Percentiles rank a stretch among this genome's conserved stretches.
Conservation (phyloP, 2,888 invertebrate species). For the Agriopis leucophaearia region DNA sequence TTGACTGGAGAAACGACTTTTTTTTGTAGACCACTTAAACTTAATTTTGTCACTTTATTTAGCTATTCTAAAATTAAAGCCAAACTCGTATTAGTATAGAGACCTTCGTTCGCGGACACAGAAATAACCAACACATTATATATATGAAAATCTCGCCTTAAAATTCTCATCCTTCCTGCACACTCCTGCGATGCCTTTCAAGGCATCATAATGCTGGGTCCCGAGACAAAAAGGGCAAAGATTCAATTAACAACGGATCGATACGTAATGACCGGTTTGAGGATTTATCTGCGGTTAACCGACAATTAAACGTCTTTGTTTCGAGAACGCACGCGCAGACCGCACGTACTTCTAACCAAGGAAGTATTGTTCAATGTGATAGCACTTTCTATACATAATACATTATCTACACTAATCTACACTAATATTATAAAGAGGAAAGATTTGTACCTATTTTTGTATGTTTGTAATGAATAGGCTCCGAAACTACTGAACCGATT, state of each 20-base stretch:
- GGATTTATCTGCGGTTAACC: constrained; percentile 81
- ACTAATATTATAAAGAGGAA: too few species aligned
- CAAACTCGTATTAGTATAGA: too few species aligned
- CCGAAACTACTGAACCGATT: too few species aligned
- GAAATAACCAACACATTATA: background rate
- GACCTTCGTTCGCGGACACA: background rate
- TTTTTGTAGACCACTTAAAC: too few species aligned
- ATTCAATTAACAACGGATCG: constrained; percentile 84
- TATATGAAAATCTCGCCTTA: constrained; percentile 2
- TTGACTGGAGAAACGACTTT: too few species aligned
- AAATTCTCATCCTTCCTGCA: constrained; percentile 10
- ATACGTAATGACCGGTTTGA: constrained; percentile 81
- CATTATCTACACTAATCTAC: too few species aligned
- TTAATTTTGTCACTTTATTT: too few species aligned
- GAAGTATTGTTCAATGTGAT: background rate
- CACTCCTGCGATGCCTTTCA: constrained; percentile 17
- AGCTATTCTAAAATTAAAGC: too few species aligned
- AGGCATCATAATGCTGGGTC: constrained; percentile 29
- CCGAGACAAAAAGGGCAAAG: constrained; percentile 64
- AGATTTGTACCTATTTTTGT: too few species aligned
- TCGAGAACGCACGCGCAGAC: constrained; percentile 56
- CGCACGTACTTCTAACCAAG: constrained; percentile 35
- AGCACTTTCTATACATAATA: background rate
- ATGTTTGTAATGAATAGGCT: too few species aligned
- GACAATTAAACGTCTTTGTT: constrained; percentile 84